Base-by-base conservation (phyloP, 2,113 vertebrate species). In the Hoplias malabaricus region DNA sequence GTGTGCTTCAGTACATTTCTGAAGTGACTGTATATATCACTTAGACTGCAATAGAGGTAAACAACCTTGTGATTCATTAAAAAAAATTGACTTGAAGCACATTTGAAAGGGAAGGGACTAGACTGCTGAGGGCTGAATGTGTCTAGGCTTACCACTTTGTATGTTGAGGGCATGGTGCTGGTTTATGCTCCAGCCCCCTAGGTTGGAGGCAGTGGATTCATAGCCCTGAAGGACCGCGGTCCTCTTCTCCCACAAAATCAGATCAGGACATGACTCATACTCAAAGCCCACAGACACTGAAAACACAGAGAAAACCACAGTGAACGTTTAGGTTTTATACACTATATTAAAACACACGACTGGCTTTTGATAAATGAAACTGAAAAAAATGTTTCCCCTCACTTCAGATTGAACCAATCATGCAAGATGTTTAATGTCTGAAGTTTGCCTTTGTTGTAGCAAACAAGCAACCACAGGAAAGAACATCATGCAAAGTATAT, bases 231-330 rank as follows among this genome's bases (percentile, higher is more conserved):
- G 91, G 63, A 99, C 85, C 2, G 97, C 96, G 0, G 96, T 98
- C 84, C 97, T 94, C 86, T 99, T 99, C 90, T 99, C 98, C 98
- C 97, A 99, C 4, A 99, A 92, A 86, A 99, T 96, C 69, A 99
- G 89, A 75, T 98, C 97, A 6, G 96, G 97, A 87, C 98, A 99
- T 7, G 98, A 98, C 87, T 99, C 97, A 16, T 99, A 99, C 80
- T 99, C 98, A 68, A 96, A 98, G 50, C 98, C 98, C 77, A 99
- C 97, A 0, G 96, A 98, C 63, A 99, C 96, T 98, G 73, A 25
- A 23, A 2, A 63, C 48, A n/a, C 77, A 65, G 43, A 61, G 33
- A 5, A 54, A 66, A 40, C 14, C 1, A 54, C 21, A 66, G 8
- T 75, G 5, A 75, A 10, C 23, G 11, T 43, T 36, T 14, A 43